Base-by-base conservation (phyloP, 2,113 vertebrate species). In the Lycaon pictus region DNA sequence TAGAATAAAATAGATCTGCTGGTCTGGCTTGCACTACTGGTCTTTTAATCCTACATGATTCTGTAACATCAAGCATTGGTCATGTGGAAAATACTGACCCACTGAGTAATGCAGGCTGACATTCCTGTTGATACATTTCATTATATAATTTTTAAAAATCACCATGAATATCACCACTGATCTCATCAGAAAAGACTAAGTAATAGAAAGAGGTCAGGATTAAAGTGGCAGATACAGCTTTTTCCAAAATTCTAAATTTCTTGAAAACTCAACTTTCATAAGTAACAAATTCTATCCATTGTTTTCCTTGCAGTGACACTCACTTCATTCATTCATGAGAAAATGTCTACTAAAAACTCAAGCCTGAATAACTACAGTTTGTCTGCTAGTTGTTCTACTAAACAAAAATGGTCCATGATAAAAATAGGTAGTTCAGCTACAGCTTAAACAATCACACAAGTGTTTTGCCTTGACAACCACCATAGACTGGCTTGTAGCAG, bases 241-340 rank as follows among this genome's bases (percentile, higher is more conserved):
- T 95, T 89, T 55, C 74, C 37, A 77, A 83, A 88, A 93, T 62
- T 67, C 27, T 87, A 35, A 79, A 35, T 87, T 81, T 86, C 87
- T 95, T 92, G 69, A 90, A 98, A 92, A 92, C 10, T 56, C 67
- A 89, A 83, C 15, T 91, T 95, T 79, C 71, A 76, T 88, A 53
- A 83, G 53, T 55, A 74, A 55, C n/a, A 95, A 96, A 92, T 82
- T 51, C 43, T 74, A 53, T 27, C 37, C 43, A 76, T 37, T 74
- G 19, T 76, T 93, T 89, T 48, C 43, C 84, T 85, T 60, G 23
- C 62, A 96, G 35, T 87, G 25, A 84, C 32, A 69, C 11, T 35
- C 71, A 77, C 60, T 63, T 83, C 81, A 72, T 53, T 80, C 43
- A 82, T 16, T 95, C 91, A 77, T 58, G 25, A 92, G 84, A 81